Base-by-base conservation (phyloP, 2,113 vertebrate species). In the Ctenodactylus gundi region DNA sequence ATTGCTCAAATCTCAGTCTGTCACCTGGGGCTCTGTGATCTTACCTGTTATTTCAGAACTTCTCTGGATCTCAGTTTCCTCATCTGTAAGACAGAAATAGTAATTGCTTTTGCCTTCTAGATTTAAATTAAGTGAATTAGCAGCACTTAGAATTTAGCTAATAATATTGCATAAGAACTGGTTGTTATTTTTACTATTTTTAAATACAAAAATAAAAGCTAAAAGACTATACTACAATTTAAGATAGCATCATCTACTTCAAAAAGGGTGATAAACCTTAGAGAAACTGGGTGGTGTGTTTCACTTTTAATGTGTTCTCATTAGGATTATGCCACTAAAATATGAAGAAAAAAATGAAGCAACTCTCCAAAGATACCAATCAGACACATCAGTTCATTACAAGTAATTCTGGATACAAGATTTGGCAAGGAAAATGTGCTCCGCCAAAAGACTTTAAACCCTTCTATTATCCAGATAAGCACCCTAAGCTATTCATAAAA, bases 381-480 rank as follows among this genome's bases (percentile, higher is more conserved):
- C 92, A 73, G 55, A 53, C 77, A 70, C 65, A 89, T 94, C 68
- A 53, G 58, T 94, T 94, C 82, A 91, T 84, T 88, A 77, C 92
- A 76, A 58, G 93, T 94, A 76, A 93, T 36, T 86, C 70, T 46
- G 36, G 82, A 96, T n/a, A 67, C 46, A 85, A 91, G 46, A 91
- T 89, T 91, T 96, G 85, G 85, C 85, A 89, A 95, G 89, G 55
- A 94, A 93, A 96, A 88, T 60, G 53, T 6, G 27, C 51, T 76
- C 60, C 44, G 46, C 36, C 34, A 25, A 93, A 93, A 85, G 70
- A 90, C 49, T 73, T 80, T 88, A 53, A 90, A 83, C 76, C 86
- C 81, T 88, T 90, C 76, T 60, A 58, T 92, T 85, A 78, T 15
- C 72, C 1, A 34, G 73, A 94, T 57, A 92, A 77, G 67, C 25